Base-by-base conservation (phyloP, 1,140 invertebrate species). In the Hydropsyche tenuis region DNA sequence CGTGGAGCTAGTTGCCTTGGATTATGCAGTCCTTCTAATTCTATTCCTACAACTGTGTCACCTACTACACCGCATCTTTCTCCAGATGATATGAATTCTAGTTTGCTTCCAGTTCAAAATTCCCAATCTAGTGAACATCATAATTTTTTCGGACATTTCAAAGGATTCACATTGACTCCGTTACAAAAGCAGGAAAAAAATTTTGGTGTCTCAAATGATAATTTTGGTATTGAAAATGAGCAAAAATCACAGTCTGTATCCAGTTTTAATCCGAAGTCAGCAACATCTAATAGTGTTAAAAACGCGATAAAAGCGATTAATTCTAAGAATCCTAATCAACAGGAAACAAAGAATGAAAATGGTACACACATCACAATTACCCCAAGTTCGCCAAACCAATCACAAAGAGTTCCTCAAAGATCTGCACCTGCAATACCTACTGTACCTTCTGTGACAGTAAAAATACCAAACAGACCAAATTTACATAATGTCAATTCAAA, bases 71-170 rank as follows among this genome's bases (percentile, higher is more conserved):
- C 79, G 66, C 83, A 51, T 79, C 87, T 79, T 79, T 90, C 82
- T 82, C 88, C 86, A 45, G 87, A 88, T 73, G 87, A 88, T 75
- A 88, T 88, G 87, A 87, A 86, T 79, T 88, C 87, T 0, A 86
- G 87, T 18, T 82, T 89, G 5, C 81, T 89, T 0, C 80, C 85
- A 23, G 81, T 82, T 62, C 85, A 86, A 78, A 86, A 85, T 0
- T 82, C 87, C 9, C 56, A 60, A 12, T 82, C 84, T 6, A 80
- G 86, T 16, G 87, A 86, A 68, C 85, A 89, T 77, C 85, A 87
- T 75, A 88, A 85, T 76, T 88, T 95, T 78, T 93, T 94, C 79
- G 93, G 93, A 0, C 91, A 94, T 74, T 94, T 94, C 82, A 94
- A 94, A 84, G 93, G 93, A 0, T 95, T 94, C 81, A 90, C 90